Evolutionary conservation across 2,113 vertebrate genomes (phyloP), one percentile per base, ranked within the genome.

Genomic region (Taxidea taxus): DNA sequence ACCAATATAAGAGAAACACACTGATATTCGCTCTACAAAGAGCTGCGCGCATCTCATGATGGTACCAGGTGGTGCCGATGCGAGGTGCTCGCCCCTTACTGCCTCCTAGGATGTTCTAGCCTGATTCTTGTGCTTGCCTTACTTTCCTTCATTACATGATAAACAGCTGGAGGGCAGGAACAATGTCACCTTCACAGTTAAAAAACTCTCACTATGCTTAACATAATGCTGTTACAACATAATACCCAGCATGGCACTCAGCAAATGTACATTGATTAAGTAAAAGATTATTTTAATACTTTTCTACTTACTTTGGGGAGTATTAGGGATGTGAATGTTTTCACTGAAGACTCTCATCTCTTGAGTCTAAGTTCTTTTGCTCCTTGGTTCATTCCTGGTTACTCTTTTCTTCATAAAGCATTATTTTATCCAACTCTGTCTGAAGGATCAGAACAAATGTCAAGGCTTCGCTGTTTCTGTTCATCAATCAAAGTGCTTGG

Each of bases 381-480:
- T 56, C 21, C 1, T 15, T 2, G 16, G 37, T 20, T 51, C 60
- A 31, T 7, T 80, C 44, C 60, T 70, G 12, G 47, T 49, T 25
- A 3, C 8, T 18, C 11, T n/a, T 83, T 54, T 47, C 68, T 68
- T 64, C 77, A 34, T 13, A 49, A 44, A 84, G 84, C 37, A 6
- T 68, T 15, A 3, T 87, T 68, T 95, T 44, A 37, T 23, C 78
- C 86, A 31, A 78, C 62, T 83, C 49, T 37, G 49, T 91, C 87
- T 4, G 39, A 87, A 91, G 82, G 94, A 94, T 39, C 86, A 93
- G 95, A 72, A 87, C 51, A 87, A 89, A 95, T 84, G 88, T 80
- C 95, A 97, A 77, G 93, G n/a, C 54, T 90, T 31, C 7, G 74
- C 83, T 42, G 74, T 68, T 91, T 75, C 93, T 90, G 62, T 23